Evolutionary conservation across 2,888 invertebrate species (phyloP).

Genomic region (Himalopsyche tibetana): DNA sequence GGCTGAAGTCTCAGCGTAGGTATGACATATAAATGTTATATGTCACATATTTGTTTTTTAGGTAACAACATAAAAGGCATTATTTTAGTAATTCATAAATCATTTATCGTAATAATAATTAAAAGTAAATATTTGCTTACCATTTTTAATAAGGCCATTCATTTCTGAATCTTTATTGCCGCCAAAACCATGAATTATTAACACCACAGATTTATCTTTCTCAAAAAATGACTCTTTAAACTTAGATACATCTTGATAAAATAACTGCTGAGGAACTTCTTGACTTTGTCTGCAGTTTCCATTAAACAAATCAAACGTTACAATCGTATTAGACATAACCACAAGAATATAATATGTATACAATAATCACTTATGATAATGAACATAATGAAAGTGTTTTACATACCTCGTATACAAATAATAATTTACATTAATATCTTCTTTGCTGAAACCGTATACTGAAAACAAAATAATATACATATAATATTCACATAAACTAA

Average conservation of each 20-base stretch:
- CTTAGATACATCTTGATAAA: background rate
- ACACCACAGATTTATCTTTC: background rate
- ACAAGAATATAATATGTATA: background rate
- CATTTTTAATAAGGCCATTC: slow-evolving; percentile 1
- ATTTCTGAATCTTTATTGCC: slow-evolving; percentile 33
- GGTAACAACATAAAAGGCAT: too few relatives aligned
- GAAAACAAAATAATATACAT: too few relatives aligned
- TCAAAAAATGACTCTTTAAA: background rate
- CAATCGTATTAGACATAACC: background rate
- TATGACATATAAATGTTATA: too few relatives aligned
- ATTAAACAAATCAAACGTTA: background rate
- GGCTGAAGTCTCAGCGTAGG: too few relatives aligned
- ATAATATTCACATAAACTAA: too few relatives aligned
- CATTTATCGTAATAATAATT: too few relatives aligned
- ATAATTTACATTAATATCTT: slow-evolving; percentile 15
- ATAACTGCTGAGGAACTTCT: background rate
- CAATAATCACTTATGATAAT: background rate
- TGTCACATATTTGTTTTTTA: too few relatives aligned
- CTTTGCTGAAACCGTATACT: too few relatives aligned
- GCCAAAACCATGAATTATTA: background rate
- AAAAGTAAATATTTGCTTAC: background rate
- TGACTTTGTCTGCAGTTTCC: background rate
- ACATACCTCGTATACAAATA: slow-evolving; percentile 47
- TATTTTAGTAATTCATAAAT: too few relatives aligned
- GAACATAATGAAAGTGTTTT: background rate